These are phyloP conservation scores for Sander lucioperca DNA, from an alignment of 2,113 vertebrate genomes.

Conservation along the genomic window DNA sequence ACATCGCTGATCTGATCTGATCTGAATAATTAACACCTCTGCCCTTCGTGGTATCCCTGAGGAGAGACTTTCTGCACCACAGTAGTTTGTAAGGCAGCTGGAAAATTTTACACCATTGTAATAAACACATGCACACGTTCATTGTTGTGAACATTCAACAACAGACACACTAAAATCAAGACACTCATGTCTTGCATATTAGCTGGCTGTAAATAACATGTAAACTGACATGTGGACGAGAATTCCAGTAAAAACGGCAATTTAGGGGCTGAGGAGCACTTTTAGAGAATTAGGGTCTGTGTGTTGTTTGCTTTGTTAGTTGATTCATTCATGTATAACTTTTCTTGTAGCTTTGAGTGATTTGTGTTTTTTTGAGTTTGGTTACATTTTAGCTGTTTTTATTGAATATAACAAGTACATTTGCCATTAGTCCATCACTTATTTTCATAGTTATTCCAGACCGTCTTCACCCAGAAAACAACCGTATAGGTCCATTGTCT, in stretches of 20 bases:
- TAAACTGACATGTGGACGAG: neutral
- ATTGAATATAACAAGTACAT: neutral
- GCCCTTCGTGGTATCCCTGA: conserved; percentile 75
- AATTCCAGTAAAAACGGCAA: neutral
- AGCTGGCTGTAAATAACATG: neutral
- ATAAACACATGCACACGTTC: conserved; percentile 38
- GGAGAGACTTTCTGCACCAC: conserved; percentile 65
- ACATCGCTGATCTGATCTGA: conserved; percentile 78
- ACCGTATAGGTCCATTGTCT: no score
- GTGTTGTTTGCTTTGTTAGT: neutral
- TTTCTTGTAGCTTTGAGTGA: neutral
- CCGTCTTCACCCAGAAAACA: no score
- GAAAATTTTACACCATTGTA: conserved; percentile 57
- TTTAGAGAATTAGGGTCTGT: neutral
- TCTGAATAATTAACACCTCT: conserved; percentile 84
- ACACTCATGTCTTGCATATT: neutral
- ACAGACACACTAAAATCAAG: neutral
- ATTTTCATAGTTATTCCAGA: neutral
- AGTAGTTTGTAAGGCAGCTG: conserved; percentile 48
- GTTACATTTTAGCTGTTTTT: neutral
- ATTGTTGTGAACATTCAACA: neutral
- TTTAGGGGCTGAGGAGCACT: neutral
- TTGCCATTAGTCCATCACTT: neutral
- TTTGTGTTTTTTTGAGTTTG: neutral
- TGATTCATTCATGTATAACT: neutral